phyloP scores from a whole-genome alignment of 2,113 vertebrate genomes.

The Solenodon paradoxus region DNA sequence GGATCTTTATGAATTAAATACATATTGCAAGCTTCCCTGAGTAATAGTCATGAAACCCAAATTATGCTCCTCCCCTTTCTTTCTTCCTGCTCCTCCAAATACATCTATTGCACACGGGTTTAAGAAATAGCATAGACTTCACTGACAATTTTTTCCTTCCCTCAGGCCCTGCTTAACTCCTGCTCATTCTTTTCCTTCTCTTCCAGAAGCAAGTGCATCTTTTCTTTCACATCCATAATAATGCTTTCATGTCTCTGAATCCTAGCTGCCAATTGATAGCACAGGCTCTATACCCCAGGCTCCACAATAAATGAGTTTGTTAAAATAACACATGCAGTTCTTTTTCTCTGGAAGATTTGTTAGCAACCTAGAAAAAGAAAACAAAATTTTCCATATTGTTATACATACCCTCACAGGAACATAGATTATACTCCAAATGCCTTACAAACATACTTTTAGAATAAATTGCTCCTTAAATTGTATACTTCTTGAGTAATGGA shows the following conservation, averaged over 20 bases:
- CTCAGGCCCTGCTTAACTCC: background rate
- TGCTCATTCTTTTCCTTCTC: background rate
- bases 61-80: background rate
- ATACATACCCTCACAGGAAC: background rate
- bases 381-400: background rate
- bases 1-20: background rate
- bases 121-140: background rate
- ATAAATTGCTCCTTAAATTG: background rate
- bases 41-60: background rate
- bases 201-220: background rate
- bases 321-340: background rate
- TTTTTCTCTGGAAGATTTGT: background rate
- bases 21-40: background rate
- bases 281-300: background rate
- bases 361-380: background rate
- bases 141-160: background rate
- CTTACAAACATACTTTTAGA: background rate
- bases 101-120: background rate
- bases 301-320: background rate
- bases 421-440: background rate
- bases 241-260: background rate
- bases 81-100: background rate
- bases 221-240: background rate
- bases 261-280: background rate
- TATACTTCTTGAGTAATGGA: slow-evolving; percentile 10